Evolutionary conservation across 2,888 invertebrate genomes (phyloP), one percentile per base, ranked within the genome.

Genomic region (Melikaiella ostensackeni): DNA sequence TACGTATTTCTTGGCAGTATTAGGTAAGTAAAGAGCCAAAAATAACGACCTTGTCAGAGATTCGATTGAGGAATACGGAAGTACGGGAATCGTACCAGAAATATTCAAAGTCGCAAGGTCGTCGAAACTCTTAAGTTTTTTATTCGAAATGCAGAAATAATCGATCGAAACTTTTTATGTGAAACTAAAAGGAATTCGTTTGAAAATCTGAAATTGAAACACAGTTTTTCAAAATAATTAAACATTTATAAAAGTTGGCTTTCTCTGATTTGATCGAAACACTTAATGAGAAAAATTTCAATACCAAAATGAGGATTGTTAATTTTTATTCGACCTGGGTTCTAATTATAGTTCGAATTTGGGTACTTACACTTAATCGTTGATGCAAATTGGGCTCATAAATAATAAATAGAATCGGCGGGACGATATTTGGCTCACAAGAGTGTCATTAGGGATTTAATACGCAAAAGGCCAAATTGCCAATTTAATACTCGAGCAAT

Each of bases 1-100:
- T 70, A 27, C 70, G 70, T 70, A 70, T 70, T 70, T 70, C 50
- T 70, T 70, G 70, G 70, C 70, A 70, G 27, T 70, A 70, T 70
- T 70, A 11, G 30, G 70, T 50, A 46, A 50, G n/a, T 9, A 30
- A 2, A 50, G 46, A 50, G 70, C 70, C 70, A 70, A 70, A 70
- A 30, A 42, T 46, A 70, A 27, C 8, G 46, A 70, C 70, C 70
- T 70, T 70, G 50, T 9, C 19, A 70, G 46, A 70, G 46, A 70
- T 70, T 70, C 50, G 70, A 70, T 70, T 70, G 70, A 70, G 30
- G 70, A 70, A 70, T 30, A 50, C 70, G 70, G 70, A 70, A 70
- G 70, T 30, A 50, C 46, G 50, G 66, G 66, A 70, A 50, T 42
- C 27, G 27, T 70, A 70, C 70, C 70, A 70, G n/a, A 70, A 70